A percentile compares a stretch with the other conserved stretches of the same genome.
phyloP scores from a whole-genome alignment of 1,140 invertebrate species.

The Penaeus japonicus region DNA sequence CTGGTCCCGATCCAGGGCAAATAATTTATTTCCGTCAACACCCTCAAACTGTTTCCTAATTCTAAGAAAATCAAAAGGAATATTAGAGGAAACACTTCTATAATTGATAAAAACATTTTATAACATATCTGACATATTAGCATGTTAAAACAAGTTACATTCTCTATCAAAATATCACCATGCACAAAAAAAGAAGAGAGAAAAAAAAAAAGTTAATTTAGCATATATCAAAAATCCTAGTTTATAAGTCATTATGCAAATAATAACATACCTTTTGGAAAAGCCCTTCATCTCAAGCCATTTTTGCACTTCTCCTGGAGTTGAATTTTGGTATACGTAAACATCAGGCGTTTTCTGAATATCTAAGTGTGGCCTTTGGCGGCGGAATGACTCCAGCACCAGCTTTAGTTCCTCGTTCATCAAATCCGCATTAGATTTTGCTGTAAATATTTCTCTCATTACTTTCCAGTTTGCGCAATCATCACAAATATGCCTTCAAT shows the following conservation, averaged over 20 bases:
- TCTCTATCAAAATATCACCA: no score
- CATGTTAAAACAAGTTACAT: no score
- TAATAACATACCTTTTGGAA: conserved; percentile 66
- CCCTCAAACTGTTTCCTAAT: conserved; percentile 73
- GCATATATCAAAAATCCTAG: background rate
- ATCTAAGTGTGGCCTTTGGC: conserved; percentile 70
- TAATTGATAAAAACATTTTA: background rate
- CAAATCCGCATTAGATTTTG: conserved; percentile 62
- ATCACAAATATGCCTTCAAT: no score
- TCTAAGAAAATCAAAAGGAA: conserved; percentile 59
- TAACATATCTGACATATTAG: no score
- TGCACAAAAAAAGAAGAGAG: background rate
- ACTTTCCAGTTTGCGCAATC: no score
- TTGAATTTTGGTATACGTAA: conserved; percentile 74
- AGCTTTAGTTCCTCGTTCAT: conserved; percentile 77
- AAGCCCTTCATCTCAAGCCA: conserved; percentile 83
- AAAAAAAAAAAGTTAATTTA: background rate
- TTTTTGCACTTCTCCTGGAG: conserved; percentile 73
- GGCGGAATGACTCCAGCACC: conserved; percentile 71
- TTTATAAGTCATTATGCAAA: background rate
- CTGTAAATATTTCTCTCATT: conserved; percentile 24
- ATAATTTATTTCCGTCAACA: conserved; percentile 76
- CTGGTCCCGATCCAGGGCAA: conserved; percentile 72
- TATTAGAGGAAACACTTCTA: background rate
- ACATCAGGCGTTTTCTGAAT: conserved; percentile 76